Base-by-base conservation (phyloP, 2,113 vertebrate species). In the Alosa alosa region DNA sequence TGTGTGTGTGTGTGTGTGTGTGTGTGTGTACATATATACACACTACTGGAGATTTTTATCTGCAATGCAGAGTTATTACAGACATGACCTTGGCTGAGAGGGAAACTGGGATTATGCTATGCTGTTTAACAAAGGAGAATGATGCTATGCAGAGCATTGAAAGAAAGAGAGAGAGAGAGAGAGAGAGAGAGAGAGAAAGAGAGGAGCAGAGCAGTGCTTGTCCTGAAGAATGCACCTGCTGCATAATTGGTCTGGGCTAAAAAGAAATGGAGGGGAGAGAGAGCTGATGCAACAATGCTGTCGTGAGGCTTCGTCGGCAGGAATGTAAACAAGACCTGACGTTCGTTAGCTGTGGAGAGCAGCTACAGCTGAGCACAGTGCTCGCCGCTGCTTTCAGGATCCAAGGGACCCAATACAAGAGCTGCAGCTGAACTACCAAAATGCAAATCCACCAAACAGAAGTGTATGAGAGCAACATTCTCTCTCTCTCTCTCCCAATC, bases 41-140 rank as follows among this genome's bases (percentile, higher is more conserved):
- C 88, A 84, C 89, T 86, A n/a, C 60, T 86, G 89, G 88, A 90
- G 91, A 94, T 94, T 90, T 86, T 44, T 92, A 93, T 92, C 92
- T 89, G 84, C 87, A 88, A 25, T 85, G 44, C 45, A 68, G 17
- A 78, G 90, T 91, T 92, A 92, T 92, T 93, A 92, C 93, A 91
- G 86, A 89, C 84, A 88, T 92, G 91, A 94, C 92, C 92, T 93
- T 92, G 90, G 91, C 88, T 88, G 20, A 50, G 86, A 41, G 87
- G 87, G 87, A 88, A 87, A 89, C 86, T 89, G 82, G 88, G 89
- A 93, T 92, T 91, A 90, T 86, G 84, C 85, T 20, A 55, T 81
- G 84, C 87, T 90, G 88, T 87, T 47, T 86, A 88, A 91, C 83
- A 84, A 20, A 55, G 18, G 72, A 1, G 72, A 81, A 87, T 88